A percentile compares a stretch with the other conserved stretches of the same genome.
phyloP scores from a whole-genome alignment of 2,113 vertebrate genomes.

The Axis porcinus region DNA sequence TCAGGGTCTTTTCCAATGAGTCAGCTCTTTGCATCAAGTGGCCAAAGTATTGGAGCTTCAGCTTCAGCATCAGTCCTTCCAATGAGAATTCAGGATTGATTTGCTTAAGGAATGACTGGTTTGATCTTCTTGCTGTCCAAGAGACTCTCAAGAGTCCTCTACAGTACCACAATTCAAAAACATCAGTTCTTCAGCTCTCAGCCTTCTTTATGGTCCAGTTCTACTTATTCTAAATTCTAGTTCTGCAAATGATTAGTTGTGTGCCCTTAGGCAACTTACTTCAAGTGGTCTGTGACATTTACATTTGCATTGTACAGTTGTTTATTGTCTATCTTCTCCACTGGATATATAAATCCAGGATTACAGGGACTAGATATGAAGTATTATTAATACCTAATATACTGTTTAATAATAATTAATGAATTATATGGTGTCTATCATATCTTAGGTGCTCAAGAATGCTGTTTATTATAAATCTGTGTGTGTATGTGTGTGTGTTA shows the following conservation, averaged over 20 bases:
- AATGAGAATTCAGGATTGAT: not conserved
- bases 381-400: not conserved
- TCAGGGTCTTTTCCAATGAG: not conserved
- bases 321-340: not conserved
- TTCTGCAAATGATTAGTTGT: not conserved
- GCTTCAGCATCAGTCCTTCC: not conserved
- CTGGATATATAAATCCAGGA: not conserved
- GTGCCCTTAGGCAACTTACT: not conserved
- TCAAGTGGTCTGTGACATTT: not conserved
- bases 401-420: not conserved
- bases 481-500: not conserved
- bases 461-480: not conserved
- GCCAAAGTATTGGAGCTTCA: not conserved
- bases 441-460: not conserved
- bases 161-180: not conserved
- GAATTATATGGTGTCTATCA: not conserved
- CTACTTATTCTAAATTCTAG: not conserved
- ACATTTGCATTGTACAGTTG: not conserved
- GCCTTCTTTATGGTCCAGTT: not conserved
- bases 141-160: not conserved
- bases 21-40: not conserved
- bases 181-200: not conserved
- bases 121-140: not conserved
- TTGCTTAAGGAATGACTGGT: not conserved
- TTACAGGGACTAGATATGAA: not conserved